Base-by-base conservation (phyloP, 92 coral and sea anemone species). In the Epizoanthus ramosus region DNA sequence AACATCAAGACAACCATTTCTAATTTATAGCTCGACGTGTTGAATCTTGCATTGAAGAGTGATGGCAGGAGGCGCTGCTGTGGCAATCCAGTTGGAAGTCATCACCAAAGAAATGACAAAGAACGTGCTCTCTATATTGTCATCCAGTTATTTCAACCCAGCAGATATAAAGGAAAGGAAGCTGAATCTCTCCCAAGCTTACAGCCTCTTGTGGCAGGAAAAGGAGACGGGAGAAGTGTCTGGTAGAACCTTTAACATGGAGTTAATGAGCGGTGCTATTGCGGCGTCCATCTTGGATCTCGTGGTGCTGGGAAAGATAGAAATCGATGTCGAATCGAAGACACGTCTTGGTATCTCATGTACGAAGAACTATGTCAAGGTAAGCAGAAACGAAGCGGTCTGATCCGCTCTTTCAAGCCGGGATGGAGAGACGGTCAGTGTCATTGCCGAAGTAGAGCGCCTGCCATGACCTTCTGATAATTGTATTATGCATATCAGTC, bases 191-290 rank as follows among this genome's bases (percentile, higher is more conserved):
- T 87, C 90, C 2, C 90, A 87, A 24, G 90, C 86, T 67, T 87
- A 39, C 82, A 80, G 90, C 41, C 57, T 87, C 22, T 43, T 87
- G 77, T 87, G 90, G 90, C 90, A 87, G 79, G 90, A 87, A 21
- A 45, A 84, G 63, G 75, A 71, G 56, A 47, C 81, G 3, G 90
- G 90, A 16, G 83, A 87, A 9, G 90, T 87, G 17, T 8, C 47
- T 9, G 85, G 90, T 21, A 80, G 90, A 18, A 72, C 10, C 7
- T 10, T 16, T 18, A 14, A 63, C 58, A 0, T 43, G 53, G 90
- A 87, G 41, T 24, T 67, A 24, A 87, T 63, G 43, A 66, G 81
- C 35, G 85, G 85, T 13, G 82, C 90, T n/a, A 58, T 79, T 13
- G 90, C 61, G 35, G 90, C 90, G 19, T 71, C 77, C 16, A 15